Evolutionary conservation across 2,888 invertebrate genomes (phyloP).

Genomic region (Acronicta leporina): DNA sequence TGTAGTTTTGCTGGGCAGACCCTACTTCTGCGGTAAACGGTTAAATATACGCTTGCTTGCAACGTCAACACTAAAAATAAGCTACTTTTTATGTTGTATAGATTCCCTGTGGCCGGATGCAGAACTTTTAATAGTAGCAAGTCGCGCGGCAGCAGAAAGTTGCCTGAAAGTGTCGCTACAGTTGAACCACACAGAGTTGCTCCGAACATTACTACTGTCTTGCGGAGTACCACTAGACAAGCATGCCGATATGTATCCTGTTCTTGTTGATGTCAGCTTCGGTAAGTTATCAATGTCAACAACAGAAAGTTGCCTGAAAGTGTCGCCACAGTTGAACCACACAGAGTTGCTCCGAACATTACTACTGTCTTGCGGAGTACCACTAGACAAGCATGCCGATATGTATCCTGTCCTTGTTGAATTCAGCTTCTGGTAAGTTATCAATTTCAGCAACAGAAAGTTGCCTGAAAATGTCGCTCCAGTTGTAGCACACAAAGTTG

Average conservation of each 20-base stretch:
- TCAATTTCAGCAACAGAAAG: not conserved
- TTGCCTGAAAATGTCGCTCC: not conserved
- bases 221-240: slow-evolving; percentile 94
- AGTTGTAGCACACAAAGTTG: not conserved
- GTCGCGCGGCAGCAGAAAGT: slow-evolving; percentile 81
- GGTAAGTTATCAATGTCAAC: slow-evolving; percentile 63
- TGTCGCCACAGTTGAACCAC: not conserved
- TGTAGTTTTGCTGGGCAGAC: too few relatives aligned
- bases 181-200: slow-evolving; percentile 93
- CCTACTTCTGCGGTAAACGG: too few relatives aligned
- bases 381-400: slow-evolving; percentile 88
- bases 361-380: slow-evolving; percentile 94
- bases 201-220: slow-evolving; percentile 93
- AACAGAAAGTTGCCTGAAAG: not conserved
- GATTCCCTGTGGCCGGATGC: slow-evolving; percentile 94
- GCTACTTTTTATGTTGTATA: slow-evolving; percentile 20
- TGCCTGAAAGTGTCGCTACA: slow-evolving; percentile 91
- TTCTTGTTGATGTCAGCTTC: slow-evolving; percentile 77
- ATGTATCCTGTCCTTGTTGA: slow-evolving; percentile 79
- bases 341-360: slow-evolving; percentile 69
- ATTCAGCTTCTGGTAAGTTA: slow-evolving; percentile 75
- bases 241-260: slow-evolving; percentile 75
- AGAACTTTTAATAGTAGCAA: slow-evolving; percentile 94
- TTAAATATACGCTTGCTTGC: too few relatives aligned
- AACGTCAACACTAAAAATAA: too few relatives aligned